Percentiles rank a stretch among this genome's conserved stretches.
These are phyloP conservation scores for Tragelaphus strepsiceros DNA, from an alignment of 2,113 vertebrate species.

Conservation along the genomic window DNA sequence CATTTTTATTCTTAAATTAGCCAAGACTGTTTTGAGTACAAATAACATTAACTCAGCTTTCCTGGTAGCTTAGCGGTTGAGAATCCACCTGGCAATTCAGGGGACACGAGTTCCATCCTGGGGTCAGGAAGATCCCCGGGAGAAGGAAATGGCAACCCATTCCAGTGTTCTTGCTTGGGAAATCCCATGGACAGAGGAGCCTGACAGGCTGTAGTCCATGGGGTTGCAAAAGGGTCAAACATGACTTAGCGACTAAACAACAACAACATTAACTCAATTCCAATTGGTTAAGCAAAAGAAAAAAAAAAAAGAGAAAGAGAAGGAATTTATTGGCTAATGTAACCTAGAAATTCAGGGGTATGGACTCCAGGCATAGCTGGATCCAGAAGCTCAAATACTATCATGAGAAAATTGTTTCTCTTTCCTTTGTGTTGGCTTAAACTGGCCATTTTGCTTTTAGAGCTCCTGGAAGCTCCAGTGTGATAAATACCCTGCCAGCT, in stretches of 20 bases:
- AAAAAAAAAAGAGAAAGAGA: background rate
- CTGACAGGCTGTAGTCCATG: background rate
- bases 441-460: background rate
- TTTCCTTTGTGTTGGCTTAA: background rate
- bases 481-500: background rate
- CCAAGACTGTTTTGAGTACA: background rate
- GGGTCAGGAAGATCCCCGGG: background rate
- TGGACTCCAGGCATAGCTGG: background rate
- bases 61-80: background rate
- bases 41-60: background rate
- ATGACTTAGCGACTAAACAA: background rate
- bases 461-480: background rate
- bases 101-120: background rate
- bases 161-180: background rate
- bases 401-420: background rate
- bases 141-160: background rate
- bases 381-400: background rate
- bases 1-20: background rate
- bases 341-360: background rate
- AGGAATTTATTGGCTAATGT: background rate
- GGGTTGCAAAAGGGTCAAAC: background rate
- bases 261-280: background rate
- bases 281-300: conserved; percentile 22
- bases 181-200: background rate
- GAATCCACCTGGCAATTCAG: background rate